phyloP scores from a whole-genome alignment of 2,113 vertebrate genomes.

The Nematolebias whitei region DNA sequence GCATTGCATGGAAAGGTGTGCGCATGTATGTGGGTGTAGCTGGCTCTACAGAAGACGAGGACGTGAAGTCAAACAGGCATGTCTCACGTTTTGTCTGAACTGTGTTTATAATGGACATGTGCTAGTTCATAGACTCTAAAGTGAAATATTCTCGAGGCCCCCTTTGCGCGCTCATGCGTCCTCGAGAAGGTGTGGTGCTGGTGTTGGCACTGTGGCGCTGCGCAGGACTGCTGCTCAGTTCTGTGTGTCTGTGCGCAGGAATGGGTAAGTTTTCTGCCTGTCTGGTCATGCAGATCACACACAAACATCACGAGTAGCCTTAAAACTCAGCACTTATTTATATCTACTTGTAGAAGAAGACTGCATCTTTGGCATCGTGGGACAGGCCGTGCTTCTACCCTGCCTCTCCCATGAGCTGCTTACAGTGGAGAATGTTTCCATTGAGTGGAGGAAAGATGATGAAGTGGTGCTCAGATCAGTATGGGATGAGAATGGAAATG shows the following conservation, averaged over 20 bases:
- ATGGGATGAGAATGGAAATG: conserved; percentile 22
- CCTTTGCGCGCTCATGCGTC: neutral
- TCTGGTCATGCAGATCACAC: neutral
- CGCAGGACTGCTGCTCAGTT: conserved; percentile 48
- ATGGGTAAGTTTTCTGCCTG: conserved; percentile 48
- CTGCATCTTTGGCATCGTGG: conserved; percentile 57
- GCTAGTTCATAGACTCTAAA: neutral
- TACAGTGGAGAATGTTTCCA: conserved; percentile 36
- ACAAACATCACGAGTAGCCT: neutral
- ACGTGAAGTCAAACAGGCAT: neutral
- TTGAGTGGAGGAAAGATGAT: conserved; percentile 62
- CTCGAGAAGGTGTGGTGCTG: conserved; percentile 14
- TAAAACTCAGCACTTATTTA: neutral
- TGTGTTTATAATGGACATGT: neutral
- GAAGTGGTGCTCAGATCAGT: conserved; percentile 50
- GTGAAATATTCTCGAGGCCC: neutral
- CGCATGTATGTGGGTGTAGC: too few species aligned
- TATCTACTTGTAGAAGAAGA: conserved; percentile 22
- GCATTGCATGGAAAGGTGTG: neutral
- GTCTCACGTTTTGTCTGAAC: neutral
- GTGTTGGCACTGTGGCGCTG: conserved; percentile 38
- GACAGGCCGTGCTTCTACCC: conserved; percentile 47
- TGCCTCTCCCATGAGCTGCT: conserved; percentile 50
- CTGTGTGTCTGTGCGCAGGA: conserved; percentile 25
- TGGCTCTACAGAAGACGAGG: neutral